Base-by-base conservation (phyloP, 2,888 invertebrate genomes). In the Amblyteles armatorius region DNA sequence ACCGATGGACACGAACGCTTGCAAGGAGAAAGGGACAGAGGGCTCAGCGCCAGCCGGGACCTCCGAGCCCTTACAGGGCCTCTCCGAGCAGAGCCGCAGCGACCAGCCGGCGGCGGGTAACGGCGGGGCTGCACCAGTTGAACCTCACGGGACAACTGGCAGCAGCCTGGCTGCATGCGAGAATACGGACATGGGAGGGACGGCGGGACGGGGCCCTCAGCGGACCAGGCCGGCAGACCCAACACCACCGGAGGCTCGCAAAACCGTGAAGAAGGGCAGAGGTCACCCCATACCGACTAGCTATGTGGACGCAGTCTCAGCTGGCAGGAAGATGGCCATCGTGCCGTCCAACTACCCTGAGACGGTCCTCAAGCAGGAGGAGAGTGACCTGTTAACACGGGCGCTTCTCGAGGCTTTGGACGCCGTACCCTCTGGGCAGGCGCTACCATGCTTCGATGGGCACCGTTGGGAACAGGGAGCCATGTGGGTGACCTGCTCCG, bases 401-500 rank as follows among this genome's bases (percentile, higher is more conserved):
- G 77, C 36, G 72, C 36, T 84, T 11, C 29, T 82, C 57, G 52
- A 11, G 9, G 78, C 73, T n/a, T 0, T 82, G 57, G 78, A 63
- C 22, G 79, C 72, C 9, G 19, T 78, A 11, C 68, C 82, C 0
- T 0, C 0, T 22, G 80, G 33, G 13, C 36, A 71, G 29, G 52
- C 52, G 3, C 36, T 79, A 44, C 76, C 81, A 16, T 22, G 71
- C 71, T 76, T 81, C 63, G 77, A 84, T 7, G 81, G 81, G 22
- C n/a, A 4, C 71, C 40, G 72, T 0, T 57, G 29, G 22, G 72
- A 82, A 19, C 67, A 67, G 55, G 72, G 68, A 33, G 67, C 60
- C 50, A 57, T 84, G 0, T 82, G 73, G 74, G 73, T 82, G 0
- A 69, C 72, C 11, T 82, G 84, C 84, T 36, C 29, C n/a, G 77